Conservation (phyloP, 2,113 vertebrate species). For the Salvator merianae region DNA sequence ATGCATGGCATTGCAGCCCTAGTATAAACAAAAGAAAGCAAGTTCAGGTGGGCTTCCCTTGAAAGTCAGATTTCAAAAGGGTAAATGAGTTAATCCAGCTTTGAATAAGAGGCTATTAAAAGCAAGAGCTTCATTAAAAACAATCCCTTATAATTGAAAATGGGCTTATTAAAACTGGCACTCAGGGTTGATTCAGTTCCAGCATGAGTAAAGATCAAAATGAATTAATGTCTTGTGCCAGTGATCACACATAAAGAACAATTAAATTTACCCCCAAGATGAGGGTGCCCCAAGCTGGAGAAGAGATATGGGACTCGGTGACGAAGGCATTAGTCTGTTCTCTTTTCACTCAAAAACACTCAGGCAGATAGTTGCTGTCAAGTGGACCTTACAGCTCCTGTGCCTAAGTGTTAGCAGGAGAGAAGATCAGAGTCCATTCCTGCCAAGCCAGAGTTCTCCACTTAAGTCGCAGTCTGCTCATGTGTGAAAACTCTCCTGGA, state of each 20-base stretch:
- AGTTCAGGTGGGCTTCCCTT: background rate
- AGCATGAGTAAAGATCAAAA: background rate
- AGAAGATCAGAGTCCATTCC: conserved; percentile 17
- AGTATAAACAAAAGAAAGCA: background rate
- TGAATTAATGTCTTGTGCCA: background rate
- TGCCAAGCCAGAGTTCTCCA: conserved; percentile 31
- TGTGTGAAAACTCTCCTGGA: conserved; percentile 33
- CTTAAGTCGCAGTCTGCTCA: conserved; percentile 13
- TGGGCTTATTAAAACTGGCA: conserved; percentile 18
- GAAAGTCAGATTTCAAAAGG: background rate
- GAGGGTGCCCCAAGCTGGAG: background rate
- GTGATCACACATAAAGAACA: background rate
- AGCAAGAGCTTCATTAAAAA: background rate
- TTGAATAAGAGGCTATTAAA: background rate
- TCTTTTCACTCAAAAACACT: background rate
- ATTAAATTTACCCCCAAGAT: background rate
- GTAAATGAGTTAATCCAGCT: background rate
- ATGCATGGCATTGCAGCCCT: background rate
- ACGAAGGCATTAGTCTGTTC: background rate
- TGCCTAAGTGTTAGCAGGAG: conserved; percentile 15
- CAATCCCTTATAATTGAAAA: background rate
- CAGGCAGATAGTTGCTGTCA: conserved; percentile 23
- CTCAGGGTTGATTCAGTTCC: background rate
- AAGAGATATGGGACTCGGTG: background rate
- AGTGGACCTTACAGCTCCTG: background rate